Evolutionary conservation across 1,140 invertebrate genomes (phyloP).

Genomic region (Linepithema humile): DNA sequence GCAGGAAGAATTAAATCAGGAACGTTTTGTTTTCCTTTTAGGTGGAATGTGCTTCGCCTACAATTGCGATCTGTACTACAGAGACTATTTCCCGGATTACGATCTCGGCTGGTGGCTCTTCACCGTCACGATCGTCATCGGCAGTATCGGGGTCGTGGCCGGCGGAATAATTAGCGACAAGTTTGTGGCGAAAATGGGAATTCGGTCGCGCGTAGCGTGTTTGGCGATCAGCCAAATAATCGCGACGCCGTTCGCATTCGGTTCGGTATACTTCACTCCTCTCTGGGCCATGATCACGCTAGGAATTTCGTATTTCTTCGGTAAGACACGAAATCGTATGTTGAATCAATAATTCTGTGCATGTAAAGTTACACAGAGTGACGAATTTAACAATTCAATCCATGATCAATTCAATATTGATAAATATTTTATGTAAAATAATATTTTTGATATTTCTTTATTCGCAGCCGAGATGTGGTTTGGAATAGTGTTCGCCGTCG

Average conservation of each 20-base stretch:
- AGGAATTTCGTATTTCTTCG: slow-evolving; percentile 93
- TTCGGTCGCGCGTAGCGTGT: slow-evolving; percentile 92
- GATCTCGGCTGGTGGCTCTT: slow-evolving; percentile 95
- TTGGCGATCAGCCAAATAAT: slow-evolving; percentile 93
- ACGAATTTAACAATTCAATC: neutral
- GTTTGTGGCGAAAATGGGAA: slow-evolving; percentile 94
- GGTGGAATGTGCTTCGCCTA: slow-evolving; percentile 95
- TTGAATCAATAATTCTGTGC: neutral
- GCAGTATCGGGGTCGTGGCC: slow-evolving; percentile 93
- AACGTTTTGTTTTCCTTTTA: slow-evolving; percentile 74
- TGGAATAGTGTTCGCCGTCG: slow-evolving; percentile 94
- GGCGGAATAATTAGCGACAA: slow-evolving; percentile 96
- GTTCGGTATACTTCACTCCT: slow-evolving; percentile 93
- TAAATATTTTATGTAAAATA: neutral
- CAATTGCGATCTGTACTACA: slow-evolving; percentile 95
- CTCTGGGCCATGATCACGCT: slow-evolving; percentile 94
- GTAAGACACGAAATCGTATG: slow-evolving; percentile 81
- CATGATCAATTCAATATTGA: neutral
- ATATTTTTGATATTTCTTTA: neutral
- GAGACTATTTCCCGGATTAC: slow-evolving; percentile 93
- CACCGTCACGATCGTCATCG: slow-evolving; percentile 93
- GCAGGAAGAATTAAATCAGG: neutral
- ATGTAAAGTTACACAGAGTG: neutral
- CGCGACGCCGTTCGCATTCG: slow-evolving; percentile 94
- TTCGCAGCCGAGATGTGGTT: slow-evolving; percentile 95